These are phyloP conservation scores for Dione juno DNA, from an alignment of 2,888 invertebrate species.

Conservation along the genomic window DNA sequence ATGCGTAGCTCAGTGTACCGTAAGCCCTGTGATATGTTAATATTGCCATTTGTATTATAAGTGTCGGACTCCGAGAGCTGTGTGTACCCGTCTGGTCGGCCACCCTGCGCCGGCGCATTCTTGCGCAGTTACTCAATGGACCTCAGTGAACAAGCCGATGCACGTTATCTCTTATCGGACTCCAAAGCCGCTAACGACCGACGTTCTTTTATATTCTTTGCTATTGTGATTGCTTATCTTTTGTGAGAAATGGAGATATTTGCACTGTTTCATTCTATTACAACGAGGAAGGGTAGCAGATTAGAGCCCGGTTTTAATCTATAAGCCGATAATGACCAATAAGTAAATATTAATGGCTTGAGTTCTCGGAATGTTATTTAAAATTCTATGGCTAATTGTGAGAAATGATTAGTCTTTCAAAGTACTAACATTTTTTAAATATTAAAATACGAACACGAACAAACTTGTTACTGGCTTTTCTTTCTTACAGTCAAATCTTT, in stretches of 20 bases:
- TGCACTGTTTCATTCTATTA: background rate
- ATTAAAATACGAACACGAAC: background rate
- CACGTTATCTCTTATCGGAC: conserved; percentile 40
- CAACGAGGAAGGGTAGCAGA: background rate
- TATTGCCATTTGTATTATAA: conserved; percentile 23
- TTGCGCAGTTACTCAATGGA: conserved; percentile 50
- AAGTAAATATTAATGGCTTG: background rate
- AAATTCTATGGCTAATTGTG: background rate
- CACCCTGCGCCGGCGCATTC: conserved; percentile 42
- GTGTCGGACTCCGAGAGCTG: background rate
- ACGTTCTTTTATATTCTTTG: background rate
- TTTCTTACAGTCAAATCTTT: too few relatives aligned
- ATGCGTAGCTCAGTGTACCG: background rate
- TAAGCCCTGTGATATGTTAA: conserved; percentile 7
- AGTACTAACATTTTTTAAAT: background rate
- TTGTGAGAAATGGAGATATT: background rate
- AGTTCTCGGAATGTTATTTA: background rate
- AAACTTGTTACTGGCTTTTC: background rate
- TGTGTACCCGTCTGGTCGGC: conserved; percentile 14
- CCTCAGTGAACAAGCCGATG: conserved; percentile 28
- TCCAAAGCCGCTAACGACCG: conserved; percentile 7
- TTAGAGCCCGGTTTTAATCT: background rate
- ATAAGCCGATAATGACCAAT: background rate
- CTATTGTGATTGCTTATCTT: too few relatives aligned
- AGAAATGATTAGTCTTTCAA: background rate